Conservation (phyloP, 2,888 invertebrate species). For the Choreutis nemorana region DNA sequence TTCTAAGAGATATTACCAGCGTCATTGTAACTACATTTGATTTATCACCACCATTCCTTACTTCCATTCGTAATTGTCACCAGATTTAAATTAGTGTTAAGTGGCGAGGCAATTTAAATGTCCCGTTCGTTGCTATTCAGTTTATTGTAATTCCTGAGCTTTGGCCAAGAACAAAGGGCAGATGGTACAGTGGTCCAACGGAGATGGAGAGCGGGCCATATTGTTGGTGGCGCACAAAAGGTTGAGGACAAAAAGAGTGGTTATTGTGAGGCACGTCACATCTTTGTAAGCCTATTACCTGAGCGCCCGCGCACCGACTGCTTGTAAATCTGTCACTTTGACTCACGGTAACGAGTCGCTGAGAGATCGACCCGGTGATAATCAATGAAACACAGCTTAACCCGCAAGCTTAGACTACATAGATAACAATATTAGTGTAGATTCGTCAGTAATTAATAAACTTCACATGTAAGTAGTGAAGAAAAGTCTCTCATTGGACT, state of each 20-base stretch:
- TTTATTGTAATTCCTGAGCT: not conserved
- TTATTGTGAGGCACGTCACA: slow-evolving; percentile 32
- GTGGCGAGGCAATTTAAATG: no score
- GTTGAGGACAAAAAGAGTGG: slow-evolving; percentile 32
- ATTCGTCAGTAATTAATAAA: slow-evolving; percentile 5
- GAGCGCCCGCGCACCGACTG: slow-evolving; percentile 25
- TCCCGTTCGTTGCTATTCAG: slow-evolving; percentile 17
- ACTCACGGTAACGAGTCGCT: no score
- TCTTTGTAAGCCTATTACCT: slow-evolving; percentile 44
- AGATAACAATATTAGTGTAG: no score
- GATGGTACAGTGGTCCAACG: slow-evolving; percentile 1
- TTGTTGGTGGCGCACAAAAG: slow-evolving; percentile 35
- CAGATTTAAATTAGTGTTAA: no score
- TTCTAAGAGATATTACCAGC: no score
- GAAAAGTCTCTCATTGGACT: no score
- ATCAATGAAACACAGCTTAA: no score
- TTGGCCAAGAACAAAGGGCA: slow-evolving; percentile 15
- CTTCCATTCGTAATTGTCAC: no score
- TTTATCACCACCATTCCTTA: no score
- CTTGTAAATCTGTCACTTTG: slow-evolving; percentile 41
- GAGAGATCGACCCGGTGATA: no score
- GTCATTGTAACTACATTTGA: no score
- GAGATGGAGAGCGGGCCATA: slow-evolving; percentile 43
- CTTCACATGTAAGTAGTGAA: slow-evolving; percentile 1
- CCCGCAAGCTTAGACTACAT: no score